Conservation (phyloP, 2,797 vertebrate species). For the Hoplostethus mediterraneus region DNA sequence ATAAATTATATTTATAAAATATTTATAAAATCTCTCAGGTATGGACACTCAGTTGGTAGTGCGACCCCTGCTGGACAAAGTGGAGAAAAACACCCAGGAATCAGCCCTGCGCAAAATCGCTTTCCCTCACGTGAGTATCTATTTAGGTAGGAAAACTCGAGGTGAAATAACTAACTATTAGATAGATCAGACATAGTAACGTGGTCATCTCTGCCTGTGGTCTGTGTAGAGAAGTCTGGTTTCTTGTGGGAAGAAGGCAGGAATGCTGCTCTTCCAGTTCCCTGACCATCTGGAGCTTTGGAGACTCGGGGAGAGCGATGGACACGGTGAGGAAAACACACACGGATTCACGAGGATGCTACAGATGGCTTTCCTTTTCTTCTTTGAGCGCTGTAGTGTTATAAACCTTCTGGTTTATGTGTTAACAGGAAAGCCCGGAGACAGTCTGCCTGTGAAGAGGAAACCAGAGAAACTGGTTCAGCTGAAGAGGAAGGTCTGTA, state of each 20-base stretch:
- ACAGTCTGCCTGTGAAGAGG: constrained; percentile 85
- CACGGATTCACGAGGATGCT: background rate
- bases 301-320: constrained; percentile 90
- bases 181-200: background rate
- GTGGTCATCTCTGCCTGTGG: background rate
- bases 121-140: constrained; percentile 92
- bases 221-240: constrained; percentile 85
- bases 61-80: constrained; percentile 91
- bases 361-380: background rate
- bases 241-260: constrained; percentile 89
- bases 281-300: constrained; percentile 92
- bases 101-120: constrained; percentile 85
- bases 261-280: constrained; percentile 95
- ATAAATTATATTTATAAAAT: too few relatives aligned
- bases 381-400: too few relatives aligned
- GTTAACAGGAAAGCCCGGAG: constrained; percentile 87
- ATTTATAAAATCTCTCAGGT: too few relatives aligned
- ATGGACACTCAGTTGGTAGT: constrained; percentile 93
- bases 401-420: constrained; percentile 10
- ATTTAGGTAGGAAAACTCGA: background rate
- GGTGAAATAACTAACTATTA: background rate
- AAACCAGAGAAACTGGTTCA: constrained; percentile 93
- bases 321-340: constrained; percentile 80
- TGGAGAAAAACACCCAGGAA: constrained; percentile 87
- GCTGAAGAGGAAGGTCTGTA: constrained; percentile 92